Evolutionary conservation across 2,797 vertebrate genomes (phyloP).

Genomic region (Enteromius argenteus): DNA sequence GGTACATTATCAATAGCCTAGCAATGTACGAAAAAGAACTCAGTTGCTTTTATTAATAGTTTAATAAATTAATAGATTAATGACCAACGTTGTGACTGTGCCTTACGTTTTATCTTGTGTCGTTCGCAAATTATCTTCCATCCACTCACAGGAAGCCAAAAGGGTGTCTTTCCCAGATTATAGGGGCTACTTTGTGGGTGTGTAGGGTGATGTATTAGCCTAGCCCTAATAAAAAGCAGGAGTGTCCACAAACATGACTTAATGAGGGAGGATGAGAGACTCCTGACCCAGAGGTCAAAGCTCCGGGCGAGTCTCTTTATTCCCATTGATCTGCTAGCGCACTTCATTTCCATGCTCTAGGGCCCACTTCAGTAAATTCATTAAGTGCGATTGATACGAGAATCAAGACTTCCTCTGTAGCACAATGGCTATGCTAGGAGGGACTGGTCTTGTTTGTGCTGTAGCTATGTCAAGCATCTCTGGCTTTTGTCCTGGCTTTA

Average conservation of each 20-base stretch:
- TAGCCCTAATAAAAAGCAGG: slow-evolving; percentile 58
- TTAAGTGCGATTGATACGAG: slow-evolving; percentile 58
- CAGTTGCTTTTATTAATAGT: no score
- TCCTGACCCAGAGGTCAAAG: slow-evolving; percentile 65
- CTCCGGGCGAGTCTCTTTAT: slow-evolving; percentile 55
- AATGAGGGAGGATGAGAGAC: slow-evolving; percentile 65
- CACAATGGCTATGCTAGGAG: slow-evolving; percentile 40
- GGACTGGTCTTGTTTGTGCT: slow-evolving; percentile 25
- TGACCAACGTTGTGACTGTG: not conserved
- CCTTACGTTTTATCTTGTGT: not conserved
- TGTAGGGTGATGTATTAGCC: slow-evolving; percentile 57
- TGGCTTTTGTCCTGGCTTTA: slow-evolving; percentile 31
- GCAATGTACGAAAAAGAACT: not conserved
- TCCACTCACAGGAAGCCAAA: slow-evolving; percentile 35
- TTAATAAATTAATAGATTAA: not conserved
- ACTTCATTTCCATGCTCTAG: slow-evolving; percentile 61
- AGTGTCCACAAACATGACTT: slow-evolving; percentile 65
- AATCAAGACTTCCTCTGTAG: slow-evolving; percentile 46
- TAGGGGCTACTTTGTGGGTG: slow-evolving; percentile 41
- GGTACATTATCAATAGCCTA: not conserved
- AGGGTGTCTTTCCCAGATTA: slow-evolving; percentile 39
- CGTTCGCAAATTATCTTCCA: not conserved
- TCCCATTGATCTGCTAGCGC: slow-evolving; percentile 58
- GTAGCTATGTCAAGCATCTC: slow-evolving; percentile 33
- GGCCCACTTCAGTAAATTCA: slow-evolving; percentile 57